phyloP scores from a whole-genome alignment of 2,797 vertebrate genomes.

The Zonotrichia albicollis region DNA sequence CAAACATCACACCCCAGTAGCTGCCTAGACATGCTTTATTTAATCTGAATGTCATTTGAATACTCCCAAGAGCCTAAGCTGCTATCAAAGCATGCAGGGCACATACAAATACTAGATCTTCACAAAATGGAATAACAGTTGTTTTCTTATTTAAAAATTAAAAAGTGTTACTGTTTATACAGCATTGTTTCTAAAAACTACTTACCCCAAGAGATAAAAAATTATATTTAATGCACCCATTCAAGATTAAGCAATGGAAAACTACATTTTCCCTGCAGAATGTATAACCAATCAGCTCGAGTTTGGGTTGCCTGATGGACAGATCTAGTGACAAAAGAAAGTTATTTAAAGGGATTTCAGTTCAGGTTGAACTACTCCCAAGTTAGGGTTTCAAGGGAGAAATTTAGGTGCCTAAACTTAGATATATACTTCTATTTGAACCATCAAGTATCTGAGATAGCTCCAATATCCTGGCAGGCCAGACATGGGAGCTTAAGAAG shows the following conservation, averaged over 20 bases:
- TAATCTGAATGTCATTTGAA: neutral
- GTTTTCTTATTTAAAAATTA: neutral
- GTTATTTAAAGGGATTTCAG: neutral
- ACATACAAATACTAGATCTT: neutral
- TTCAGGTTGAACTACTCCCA: neutral
- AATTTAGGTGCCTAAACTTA: neutral
- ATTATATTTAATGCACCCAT: neutral
- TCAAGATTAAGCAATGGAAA: neutral
- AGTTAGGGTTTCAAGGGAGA: neutral
- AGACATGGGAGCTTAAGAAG: neutral
- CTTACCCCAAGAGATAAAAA: neutral
- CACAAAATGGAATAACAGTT: neutral
- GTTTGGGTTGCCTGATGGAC: neutral
- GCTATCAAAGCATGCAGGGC: neutral
- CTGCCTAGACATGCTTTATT: neutral
- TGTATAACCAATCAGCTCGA: neutral
- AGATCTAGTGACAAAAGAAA: neutral
- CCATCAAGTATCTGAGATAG: neutral
- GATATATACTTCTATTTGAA: neutral
- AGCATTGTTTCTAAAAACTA: neutral
- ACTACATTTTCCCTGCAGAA: neutral
- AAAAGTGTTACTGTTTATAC: neutral
- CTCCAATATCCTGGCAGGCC: neutral
- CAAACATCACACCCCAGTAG: neutral
- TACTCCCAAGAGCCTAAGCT: neutral